These are phyloP conservation scores for Neosilurus mollespiculum DNA, from an alignment of 2,797 vertebrate genomes.

Conservation along the genomic window DNA sequence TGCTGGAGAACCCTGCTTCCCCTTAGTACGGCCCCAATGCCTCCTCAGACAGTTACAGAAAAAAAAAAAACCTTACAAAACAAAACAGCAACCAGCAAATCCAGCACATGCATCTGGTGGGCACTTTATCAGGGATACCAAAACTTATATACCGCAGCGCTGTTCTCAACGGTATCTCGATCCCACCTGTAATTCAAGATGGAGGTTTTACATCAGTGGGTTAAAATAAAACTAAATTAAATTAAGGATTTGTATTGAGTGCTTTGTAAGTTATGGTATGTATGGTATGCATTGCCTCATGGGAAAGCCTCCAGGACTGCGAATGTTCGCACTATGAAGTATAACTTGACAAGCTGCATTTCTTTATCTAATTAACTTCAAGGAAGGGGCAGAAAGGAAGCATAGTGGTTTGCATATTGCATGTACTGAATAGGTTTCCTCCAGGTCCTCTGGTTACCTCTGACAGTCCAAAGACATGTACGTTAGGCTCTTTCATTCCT, in stretches of 20 bases:
- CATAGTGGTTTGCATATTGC: too few relatives aligned
- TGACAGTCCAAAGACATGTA: too few relatives aligned
- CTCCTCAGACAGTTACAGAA: constrained; percentile 61
- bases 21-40: constrained; percentile 55
- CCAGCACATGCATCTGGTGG: not conserved
- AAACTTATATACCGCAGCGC: not conserved
- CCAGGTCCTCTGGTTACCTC: too few relatives aligned
- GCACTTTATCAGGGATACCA: not conserved
- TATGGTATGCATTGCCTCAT: too few relatives aligned
- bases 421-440: too few relatives aligned
- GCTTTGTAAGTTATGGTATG: not conserved
- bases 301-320: not conserved
- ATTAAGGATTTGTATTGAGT: not conserved
- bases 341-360: not conserved
- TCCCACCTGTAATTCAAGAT: not conserved
- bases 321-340: not conserved
- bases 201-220: not conserved
- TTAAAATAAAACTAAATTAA: not conserved
- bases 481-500: too few relatives aligned
- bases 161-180: not conserved
- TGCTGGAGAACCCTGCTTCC: constrained; percentile 57
- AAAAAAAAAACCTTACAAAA: not conserved
- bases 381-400: too few relatives aligned
- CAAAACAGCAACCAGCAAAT: not conserved
- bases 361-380: not conserved